phyloP scores from a whole-genome alignment of 2,797 vertebrate genomes.

The Sebastes melanostomus region DNA sequence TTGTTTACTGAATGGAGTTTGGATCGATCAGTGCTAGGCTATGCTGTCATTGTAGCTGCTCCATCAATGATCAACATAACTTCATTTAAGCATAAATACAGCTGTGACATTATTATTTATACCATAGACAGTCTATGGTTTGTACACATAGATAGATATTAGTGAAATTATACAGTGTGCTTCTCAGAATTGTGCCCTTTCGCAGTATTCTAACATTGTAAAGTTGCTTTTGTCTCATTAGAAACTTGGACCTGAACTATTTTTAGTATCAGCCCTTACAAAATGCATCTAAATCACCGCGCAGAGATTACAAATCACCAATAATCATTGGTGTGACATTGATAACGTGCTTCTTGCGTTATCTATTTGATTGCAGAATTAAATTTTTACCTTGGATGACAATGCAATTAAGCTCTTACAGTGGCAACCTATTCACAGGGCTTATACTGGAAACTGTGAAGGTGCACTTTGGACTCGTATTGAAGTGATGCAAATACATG shows the following conservation, averaged over 20 bases:
- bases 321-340: slow-evolving; percentile 26
- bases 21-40: no score
- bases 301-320: slow-evolving; percentile 41
- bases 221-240: neutral
- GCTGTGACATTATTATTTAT: no score
- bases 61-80: no score
- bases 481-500: slow-evolving; percentile 17
- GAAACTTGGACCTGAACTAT: neutral
- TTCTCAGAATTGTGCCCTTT: neutral
- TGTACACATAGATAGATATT: no score
- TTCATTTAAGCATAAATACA: fast-evolving
- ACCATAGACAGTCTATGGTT: no score
- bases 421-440: neutral
- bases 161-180: neutral
- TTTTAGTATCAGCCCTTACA: neutral
- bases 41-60: no score
- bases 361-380: slow-evolving; percentile 50
- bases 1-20: no score
- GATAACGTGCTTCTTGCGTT: slow-evolving; percentile 25
- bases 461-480: slow-evolving; percentile 23
- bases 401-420: slow-evolving; percentile 7
- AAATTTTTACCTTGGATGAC: slow-evolving; percentile 33
- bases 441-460: slow-evolving; percentile 28
- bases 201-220: neutral
- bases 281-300: slow-evolving; percentile 27